Percentiles rank a stretch among this genome's conserved stretches.
Conservation (phyloP, 2,797 vertebrate genomes). For the Alauda arvensis region DNA sequence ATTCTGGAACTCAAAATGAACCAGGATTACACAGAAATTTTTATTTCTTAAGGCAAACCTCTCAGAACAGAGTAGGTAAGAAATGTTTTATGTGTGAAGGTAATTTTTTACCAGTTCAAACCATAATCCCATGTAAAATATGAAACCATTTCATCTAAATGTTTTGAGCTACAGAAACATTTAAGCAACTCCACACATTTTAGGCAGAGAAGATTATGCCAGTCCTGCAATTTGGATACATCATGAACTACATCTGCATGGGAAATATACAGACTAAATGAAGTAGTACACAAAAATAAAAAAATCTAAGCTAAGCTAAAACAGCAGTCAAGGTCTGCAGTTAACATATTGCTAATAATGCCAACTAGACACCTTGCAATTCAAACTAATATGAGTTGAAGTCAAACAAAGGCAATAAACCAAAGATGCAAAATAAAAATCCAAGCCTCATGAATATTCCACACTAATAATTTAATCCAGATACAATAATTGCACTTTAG, state of each 20-base stretch:
- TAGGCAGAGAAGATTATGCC: background rate
- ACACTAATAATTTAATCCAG: background rate
- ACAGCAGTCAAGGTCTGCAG: background rate
- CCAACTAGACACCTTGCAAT: background rate
- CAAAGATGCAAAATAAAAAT: background rate
- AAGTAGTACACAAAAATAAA: background rate
- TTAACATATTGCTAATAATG: background rate
- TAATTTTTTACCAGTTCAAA: background rate
- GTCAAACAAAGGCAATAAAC: background rate
- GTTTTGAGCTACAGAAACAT: background rate
- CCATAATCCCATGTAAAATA: background rate
- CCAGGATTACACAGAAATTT: background rate
- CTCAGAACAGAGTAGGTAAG: background rate
- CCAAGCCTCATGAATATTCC: background rate
- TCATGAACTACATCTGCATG: background rate
- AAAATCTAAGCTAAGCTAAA: background rate
- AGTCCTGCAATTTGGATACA: background rate
- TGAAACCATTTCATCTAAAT: background rate
- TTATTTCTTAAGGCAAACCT: background rate
- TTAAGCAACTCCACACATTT: background rate
- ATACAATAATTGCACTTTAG: background rate
- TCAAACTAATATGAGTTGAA: background rate
- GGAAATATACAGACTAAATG: background rate
- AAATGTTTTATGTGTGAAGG: accelerated
- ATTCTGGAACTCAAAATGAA: background rate